Evolutionary conservation across 2,797 vertebrate species (phyloP), one percentile per base, ranked within the genome.

Genomic region (Epinephelus malabaricus): DNA sequence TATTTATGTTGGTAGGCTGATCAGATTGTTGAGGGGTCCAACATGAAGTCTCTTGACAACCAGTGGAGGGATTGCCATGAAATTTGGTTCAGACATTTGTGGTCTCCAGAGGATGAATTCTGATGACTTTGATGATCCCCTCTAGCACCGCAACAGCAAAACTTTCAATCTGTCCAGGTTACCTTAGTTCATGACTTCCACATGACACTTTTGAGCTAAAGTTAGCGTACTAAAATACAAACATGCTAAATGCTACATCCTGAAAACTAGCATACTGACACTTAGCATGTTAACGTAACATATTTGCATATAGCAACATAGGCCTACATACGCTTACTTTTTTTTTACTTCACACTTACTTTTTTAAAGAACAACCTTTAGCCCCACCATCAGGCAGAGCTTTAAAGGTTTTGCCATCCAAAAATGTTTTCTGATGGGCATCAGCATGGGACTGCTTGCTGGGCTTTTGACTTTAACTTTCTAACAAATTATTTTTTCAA

Each of bases 401-500:
- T 27, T 50, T 34, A 25, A 17, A 45, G 23, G 19, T 49, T 70
- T 69, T 34, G 14, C 34, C 34, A 34, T 34, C 34, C 34, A 34
- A 34, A 34, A 34, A 34, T 34, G 34, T 34, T 34, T 34, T 34
- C 34, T 34, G 34, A 34, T 43, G 40, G 2, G 40, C 40, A 43
- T 43, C 18, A 49, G 34, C 23, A 10, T 6, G 50, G 15, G 30
- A n/a, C 68, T 55, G 18, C 59, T 17, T 40, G 64, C 21, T 38
- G 23, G 14, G 5, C 19, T 45, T 27, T 34, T 7, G 2, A 69
- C 5, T 38, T 62, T 40, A 74, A 60, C 53, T 45, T 50, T 53
- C 85, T 77, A 55, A 63, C 15, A 74, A 63, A 74, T 55, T 46
- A 18, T 59, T 63, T 67, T 77, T 71, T 18, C 25, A 66, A 71